Base-by-base conservation (phyloP, 2,888 invertebrate species). In the Campoletis raptor region DNA sequence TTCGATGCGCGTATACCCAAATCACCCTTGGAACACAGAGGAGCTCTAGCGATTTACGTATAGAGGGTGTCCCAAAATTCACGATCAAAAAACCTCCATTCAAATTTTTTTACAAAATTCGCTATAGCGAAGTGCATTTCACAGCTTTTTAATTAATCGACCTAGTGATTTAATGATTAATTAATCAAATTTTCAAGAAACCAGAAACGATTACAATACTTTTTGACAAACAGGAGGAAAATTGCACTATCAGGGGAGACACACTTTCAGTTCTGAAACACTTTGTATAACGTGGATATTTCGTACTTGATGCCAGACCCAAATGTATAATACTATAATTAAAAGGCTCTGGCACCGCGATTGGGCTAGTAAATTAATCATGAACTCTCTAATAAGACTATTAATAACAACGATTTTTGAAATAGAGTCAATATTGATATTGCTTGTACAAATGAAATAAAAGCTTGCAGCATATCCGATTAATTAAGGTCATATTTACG, bases 1-100 rank as follows among this genome's bases (percentile, higher is more conserved):
- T 40, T 70, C 79, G 70, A 61, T 70, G 57, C 42, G 18, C 57
- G 79, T 70, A 57, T n/a, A 79, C 36, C 79, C 57, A 70, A 79
- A 85, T 81, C 81, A 77, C 66, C 81, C 66, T 67, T 74, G 36
- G 70, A 30, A 57, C 42, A n/a, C 66, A 52, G 30, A 70, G n/a
- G 24, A 64, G 61, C 73, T 74, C 48, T 45, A 24, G 42, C 73
- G 57, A 77, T 78, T 54, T 78, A 30, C 30, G 5, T 30, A 15
- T 15, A 12, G 1, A 30, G 61, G 61, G 61, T 61, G 61, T 30
- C 61, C 61, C 6, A 7, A 15, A 15, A 61, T 24, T 30, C 6
- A 30, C 7, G 4, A 6, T 6, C 0, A 6, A 6, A 61, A 30
- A 30, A 5, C 15, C 6, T 5, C 1, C 6, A 30, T 12, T 61